Evolutionary conservation across 2,113 vertebrate genomes (phyloP).

Genomic region (Etia nguti): DNA sequence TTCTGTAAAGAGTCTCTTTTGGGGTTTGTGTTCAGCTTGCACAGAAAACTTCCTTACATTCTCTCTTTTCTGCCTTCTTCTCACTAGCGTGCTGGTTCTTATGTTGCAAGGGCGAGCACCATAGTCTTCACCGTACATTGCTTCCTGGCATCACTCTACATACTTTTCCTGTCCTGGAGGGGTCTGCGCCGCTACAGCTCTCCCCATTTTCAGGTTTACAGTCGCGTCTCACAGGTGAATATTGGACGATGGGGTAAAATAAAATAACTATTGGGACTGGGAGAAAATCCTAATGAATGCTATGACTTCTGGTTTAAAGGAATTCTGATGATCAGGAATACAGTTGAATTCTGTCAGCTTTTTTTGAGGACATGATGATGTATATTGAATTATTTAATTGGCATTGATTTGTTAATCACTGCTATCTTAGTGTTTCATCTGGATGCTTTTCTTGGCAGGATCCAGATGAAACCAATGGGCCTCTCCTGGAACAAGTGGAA

Average conservation of each 20-base stretch:
- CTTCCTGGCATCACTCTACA: slow-evolving; percentile 57
- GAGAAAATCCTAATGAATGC: background rate
- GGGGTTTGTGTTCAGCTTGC: background rate
- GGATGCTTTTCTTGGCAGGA: slow-evolving; percentile 27
- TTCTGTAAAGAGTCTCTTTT: background rate
- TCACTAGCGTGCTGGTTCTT: slow-evolving; percentile 47
- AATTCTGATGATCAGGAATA: background rate
- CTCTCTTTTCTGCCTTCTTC: background rate
- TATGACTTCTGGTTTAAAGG: background rate
- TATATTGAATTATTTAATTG: background rate
- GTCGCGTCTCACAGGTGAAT: slow-evolving; percentile 48
- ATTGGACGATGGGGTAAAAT: background rate
- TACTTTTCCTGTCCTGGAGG: slow-evolving; percentile 64
- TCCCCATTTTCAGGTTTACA: slow-evolving; percentile 45
- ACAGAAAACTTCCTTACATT: background rate
- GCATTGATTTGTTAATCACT: background rate
- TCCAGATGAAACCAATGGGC: slow-evolving; percentile 35
- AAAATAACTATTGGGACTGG: background rate
- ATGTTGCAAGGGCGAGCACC: slow-evolving; percentile 54
- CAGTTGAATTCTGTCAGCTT: background rate
- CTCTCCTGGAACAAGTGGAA: slow-evolving; percentile 48
- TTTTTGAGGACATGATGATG: background rate
- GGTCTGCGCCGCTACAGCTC: slow-evolving; percentile 61
- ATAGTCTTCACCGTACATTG: slow-evolving; percentile 52
- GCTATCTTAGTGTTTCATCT: background rate